Percentiles rank a stretch among this genome's conserved stretches.
Evolutionary conservation across 2,888 invertebrate genomes (phyloP).

Genomic region (Machimus rusticus): DNA sequence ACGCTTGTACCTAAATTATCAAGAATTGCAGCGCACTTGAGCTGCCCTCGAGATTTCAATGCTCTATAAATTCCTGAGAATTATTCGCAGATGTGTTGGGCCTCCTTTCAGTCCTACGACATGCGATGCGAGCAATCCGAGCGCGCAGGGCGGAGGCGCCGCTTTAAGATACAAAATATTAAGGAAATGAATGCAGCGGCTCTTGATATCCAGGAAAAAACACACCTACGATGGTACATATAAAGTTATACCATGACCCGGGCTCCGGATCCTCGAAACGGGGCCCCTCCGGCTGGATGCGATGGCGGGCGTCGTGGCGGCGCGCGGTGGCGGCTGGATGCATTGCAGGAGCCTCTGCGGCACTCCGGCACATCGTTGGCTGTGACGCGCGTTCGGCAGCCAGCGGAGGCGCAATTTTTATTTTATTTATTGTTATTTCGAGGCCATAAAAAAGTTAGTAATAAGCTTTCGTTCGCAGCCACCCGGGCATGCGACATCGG

Average conservation of each 20-base stretch:
- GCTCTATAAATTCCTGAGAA: conserved; percentile 28
- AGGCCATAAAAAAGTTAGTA: conserved; percentile 5
- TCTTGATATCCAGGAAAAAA: not conserved
- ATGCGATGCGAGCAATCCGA: not conserved
- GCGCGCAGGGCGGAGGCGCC: not conserved
- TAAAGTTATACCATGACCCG: not conserved
- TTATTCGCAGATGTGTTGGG: conserved; percentile 23
- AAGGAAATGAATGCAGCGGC: conserved; percentile 27
- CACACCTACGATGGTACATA: not conserved
- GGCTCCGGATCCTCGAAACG: not conserved
- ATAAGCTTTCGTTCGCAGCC: conserved; percentile 9
- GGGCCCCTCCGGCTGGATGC: not conserved
- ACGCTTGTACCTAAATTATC: conserved; percentile 24
- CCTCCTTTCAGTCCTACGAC: not conserved
- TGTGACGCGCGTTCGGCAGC: not conserved
- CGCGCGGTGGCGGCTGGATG: not conserved
- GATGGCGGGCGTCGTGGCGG: too few species aligned
- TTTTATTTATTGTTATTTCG: conserved; percentile 22
- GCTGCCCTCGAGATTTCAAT: conserved; percentile 29
- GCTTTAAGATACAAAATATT: conserved; percentile 24
- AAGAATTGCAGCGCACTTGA: conserved; percentile 31
- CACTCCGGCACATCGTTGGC: not conserved
- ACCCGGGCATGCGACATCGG: conserved; percentile 5
- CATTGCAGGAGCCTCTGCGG: not conserved
- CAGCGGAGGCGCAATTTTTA: not conserved